Evolutionary conservation across 2,113 vertebrate genomes (phyloP), one percentile per base, ranked within the genome.

Genomic region (Fulica atra): DNA sequence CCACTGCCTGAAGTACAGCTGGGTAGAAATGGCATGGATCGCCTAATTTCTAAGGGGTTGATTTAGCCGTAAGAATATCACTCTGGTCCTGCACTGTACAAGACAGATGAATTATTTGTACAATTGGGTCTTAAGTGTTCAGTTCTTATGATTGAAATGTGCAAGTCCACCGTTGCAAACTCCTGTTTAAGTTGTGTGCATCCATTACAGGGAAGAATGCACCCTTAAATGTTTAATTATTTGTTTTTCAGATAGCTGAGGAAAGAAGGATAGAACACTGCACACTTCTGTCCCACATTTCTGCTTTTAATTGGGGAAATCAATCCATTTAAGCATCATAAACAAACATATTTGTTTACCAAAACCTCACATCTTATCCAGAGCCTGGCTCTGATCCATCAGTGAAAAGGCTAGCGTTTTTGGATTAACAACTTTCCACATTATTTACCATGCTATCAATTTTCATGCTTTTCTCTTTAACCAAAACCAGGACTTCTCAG

Each of bases 91-190:
- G 20, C 54, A 51, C 19, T 69, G 20, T 28, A 73, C 3, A 21
- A 93, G 87, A 61, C 44, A 95, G 70, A 81, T 56, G 65, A 46
- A 56, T 78, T 92, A 80, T 81, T 84, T 87, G 78, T 81, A 91
- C 69, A 86, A 79, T 78, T 69, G 81, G 59, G 31, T 20, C 57
- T 65, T 59, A 86, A 69, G 59, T 79, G 79, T 63, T 79, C 84
- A 73, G 33, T 89, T 93, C 28, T 64, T 74, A 26, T 76, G 70
- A 90, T 76, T 74, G 80, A 91, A 87, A 81, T 66, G 57, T 40
- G 26, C 31, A 35, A 59, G 38, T 71, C 66, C 54, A 80, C 40
- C 35, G 2, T 11, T 76, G 31, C n/a, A 80, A 77, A 26, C 28
- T n/a, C 35, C 31, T n/a, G 79, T 40, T 44, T 53, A 68, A 81